Evolutionary conservation across 2,888 invertebrate species (phyloP).

Genomic region (Hedya salicella): DNA sequence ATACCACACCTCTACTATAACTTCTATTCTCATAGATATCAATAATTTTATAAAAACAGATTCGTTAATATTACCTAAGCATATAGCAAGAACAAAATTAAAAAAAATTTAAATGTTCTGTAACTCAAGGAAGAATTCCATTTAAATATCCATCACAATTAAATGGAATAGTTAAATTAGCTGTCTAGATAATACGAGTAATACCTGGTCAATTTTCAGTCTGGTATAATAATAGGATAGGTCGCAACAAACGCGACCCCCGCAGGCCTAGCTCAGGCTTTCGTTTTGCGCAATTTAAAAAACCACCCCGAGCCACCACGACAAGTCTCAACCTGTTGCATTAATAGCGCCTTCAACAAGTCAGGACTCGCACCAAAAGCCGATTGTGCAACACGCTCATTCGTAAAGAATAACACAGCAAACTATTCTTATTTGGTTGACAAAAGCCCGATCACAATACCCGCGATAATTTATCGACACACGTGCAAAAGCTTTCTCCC

Average conservation of each 20-base stretch:
- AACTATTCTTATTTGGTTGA: conserved; percentile 39
- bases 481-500: conserved; percentile 46
- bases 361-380: conserved; percentile 56
- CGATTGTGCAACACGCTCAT: conserved; percentile 44
- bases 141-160: not conserved
- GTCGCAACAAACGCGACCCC: not conserved
- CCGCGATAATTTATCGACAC: conserved; percentile 43
- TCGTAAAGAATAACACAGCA: conserved; percentile 40
- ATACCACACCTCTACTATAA: too few species aligned
- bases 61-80: too few species aligned
- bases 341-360: conserved; percentile 56
- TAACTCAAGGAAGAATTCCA: too few species aligned
- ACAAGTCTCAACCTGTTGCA: conserved; percentile 73
- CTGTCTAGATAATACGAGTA: not conserved
- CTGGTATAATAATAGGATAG: not conserved
- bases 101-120: too few species aligned
- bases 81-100: too few species aligned
- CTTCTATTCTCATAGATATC: too few species aligned
- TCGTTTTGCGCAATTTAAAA: conserved; percentile 44
- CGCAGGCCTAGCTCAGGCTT: conserved; percentile 1
- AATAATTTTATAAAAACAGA: too few species aligned
- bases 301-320: conserved; percentile 46
- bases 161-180: not conserved
- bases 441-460: conserved; percentile 44
- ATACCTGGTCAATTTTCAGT: conserved; percentile 1